Conservation (phyloP, 2,113 vertebrate genomes). For the Guaruba guarouba region DNA sequence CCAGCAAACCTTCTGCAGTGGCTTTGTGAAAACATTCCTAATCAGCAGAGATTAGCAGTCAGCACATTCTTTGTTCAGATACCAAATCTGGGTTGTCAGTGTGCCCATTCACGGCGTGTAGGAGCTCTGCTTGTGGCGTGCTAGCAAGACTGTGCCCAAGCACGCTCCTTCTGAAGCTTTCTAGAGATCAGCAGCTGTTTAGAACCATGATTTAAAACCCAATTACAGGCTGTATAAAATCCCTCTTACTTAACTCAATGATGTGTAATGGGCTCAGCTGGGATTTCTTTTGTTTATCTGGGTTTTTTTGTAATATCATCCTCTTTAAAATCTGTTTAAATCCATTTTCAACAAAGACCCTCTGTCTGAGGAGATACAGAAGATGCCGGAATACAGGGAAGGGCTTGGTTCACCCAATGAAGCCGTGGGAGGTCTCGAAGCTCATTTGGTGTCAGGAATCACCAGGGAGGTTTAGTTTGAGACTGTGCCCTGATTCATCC, state of each 20-base stretch:
- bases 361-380: background rate
- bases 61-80: conserved; percentile 28
- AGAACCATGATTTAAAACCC: conserved; percentile 21
- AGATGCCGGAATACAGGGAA: background rate
- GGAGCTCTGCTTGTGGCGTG: background rate
- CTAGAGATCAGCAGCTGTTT: conserved; percentile 42
- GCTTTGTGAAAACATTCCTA: conserved; percentile 30
- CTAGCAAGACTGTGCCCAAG: background rate
- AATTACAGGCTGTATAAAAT: conserved; percentile 9
- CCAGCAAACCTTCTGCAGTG: background rate
- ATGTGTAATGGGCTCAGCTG: background rate
- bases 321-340: conserved; percentile 1
- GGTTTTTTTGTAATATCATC: background rate
- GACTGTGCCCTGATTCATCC: background rate
- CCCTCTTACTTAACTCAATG: conserved; percentile 1
- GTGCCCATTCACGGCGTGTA: background rate
- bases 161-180: background rate
- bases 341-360: background rate
- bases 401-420: background rate
- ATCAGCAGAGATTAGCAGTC: conserved; percentile 46
- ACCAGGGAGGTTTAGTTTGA: background rate
- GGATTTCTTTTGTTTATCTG: conserved; percentile 8
- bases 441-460: background rate
- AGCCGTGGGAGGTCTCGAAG: background rate
- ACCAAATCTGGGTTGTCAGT: background rate